phyloP scores from a whole-genome alignment of 1,140 invertebrate species.

The Epicauta chinensis region DNA sequence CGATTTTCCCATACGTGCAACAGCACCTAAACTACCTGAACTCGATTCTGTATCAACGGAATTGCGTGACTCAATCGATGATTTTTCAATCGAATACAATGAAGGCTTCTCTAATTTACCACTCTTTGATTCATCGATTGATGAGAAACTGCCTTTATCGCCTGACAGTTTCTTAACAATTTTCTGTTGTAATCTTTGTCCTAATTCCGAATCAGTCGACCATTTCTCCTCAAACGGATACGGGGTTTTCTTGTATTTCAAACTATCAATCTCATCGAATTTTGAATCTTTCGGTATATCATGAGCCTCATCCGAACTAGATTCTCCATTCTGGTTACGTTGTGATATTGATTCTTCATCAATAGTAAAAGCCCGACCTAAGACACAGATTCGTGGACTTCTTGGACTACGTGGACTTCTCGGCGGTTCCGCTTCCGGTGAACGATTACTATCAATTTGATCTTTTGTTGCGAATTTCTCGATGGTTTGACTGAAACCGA shows the following conservation, averaged over 20 bases:
- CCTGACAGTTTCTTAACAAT: constrained; percentile 37
- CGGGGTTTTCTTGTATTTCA: constrained; percentile 33
- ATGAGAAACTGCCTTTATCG: constrained; percentile 37
- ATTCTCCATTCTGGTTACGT: constrained; percentile 30
- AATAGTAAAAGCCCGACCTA: constrained; percentile 40
- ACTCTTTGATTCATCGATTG: constrained; percentile 35
- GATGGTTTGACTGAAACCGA: constrained; percentile 68
- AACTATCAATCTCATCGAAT: constrained; percentile 27
- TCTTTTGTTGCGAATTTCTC: constrained; percentile 46
- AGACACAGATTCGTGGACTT: constrained; percentile 37
- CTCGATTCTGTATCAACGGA: constrained; percentile 66
- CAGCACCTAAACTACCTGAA: constrained; percentile 62
- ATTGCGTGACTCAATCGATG: constrained; percentile 55
- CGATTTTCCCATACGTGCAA: constrained; percentile 49
- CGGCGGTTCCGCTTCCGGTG: constrained; percentile 34
- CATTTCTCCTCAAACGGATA: constrained; percentile 44
- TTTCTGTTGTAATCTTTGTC: constrained; percentile 37
- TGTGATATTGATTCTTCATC: constrained; percentile 34
- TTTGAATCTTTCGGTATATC: constrained; percentile 36
- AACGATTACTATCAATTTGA: constrained; percentile 36
- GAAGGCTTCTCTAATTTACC: constrained; percentile 32
- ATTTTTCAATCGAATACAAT: constrained; percentile 33
- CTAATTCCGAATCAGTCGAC: constrained; percentile 40
- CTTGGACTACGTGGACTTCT: constrained; percentile 38
- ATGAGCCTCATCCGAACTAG: constrained; percentile 38